Base-by-base conservation (phyloP, 2,113 vertebrate species). In the Seriola quinqueradiata region DNA sequence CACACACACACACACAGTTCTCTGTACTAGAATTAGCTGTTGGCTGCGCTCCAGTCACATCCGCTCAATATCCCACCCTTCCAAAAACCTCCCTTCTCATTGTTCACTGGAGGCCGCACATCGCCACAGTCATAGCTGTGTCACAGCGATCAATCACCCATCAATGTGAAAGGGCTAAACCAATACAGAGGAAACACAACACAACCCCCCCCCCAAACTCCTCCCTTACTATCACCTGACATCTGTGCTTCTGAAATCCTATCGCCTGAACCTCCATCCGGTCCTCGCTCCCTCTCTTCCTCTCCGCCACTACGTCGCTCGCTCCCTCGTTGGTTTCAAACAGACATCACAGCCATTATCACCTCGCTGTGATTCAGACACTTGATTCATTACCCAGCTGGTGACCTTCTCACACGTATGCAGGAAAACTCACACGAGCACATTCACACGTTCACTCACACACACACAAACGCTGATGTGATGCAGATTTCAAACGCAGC, bases 71-170 rank as follows among this genome's bases (percentile, higher is more conserved):
- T 70, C 83, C 83, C 70, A 81, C 73, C 90, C 90, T 40, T 86
- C 79, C 79, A 90, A 91, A 91, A 92, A 84, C 46, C 87, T 84
- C 86, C 67, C 84, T 80, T 78, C 74, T 83, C 88, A 80, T 75
- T 78, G 82, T 79, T 87, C 81, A 86, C 86, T 82, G 72, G 71
- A 89, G 84, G 89, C 89, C 65, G 69, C 84, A 44, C 82, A 61
- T 76, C 77, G 79, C 85, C 82, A 91, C 83, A 89, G 90, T 91
- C 87, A 78, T 73, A 85, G 90, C 72, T 84, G 86, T 93, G 88
- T 91, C 92, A 90, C 82, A 91, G 88, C 83, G 59, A 92, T 93
- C 90, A 90, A 92, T 91, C 89, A 72, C 0, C 61, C 71, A 55
- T 90, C 90, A 83, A 78, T 90, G 60, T 74, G 81, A 90, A 84